Percentiles rank a stretch among this genome's conserved stretches.
Evolutionary conservation across 2,888 invertebrate species (phyloP).

Genomic region (Andrena haemorrhoa): DNA sequence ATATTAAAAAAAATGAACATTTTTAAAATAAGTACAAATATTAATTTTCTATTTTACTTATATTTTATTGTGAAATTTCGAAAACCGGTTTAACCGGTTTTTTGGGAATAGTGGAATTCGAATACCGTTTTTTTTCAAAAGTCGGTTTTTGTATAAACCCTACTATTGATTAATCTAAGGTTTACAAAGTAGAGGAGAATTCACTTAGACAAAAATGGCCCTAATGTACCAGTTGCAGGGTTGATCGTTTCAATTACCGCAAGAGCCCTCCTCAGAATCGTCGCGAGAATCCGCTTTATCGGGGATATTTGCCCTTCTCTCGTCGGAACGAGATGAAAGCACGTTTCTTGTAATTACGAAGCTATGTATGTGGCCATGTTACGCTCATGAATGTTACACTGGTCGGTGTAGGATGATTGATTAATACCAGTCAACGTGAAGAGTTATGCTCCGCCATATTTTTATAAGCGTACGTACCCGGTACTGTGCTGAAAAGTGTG

Average conservation of each 20-base stretch:
- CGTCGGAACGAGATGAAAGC: constrained; percentile 2
- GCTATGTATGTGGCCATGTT: background rate
- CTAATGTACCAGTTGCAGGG: constrained; percentile 2
- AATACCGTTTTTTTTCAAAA: no score
- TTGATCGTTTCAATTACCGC: constrained; percentile 4
- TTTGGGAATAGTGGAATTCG: no score
- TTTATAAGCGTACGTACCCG: background rate
- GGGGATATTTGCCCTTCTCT: background rate
- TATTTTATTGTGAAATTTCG: no score
- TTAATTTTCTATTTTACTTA: no score
- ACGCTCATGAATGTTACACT: background rate
- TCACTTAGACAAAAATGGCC: background rate
- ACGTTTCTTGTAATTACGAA: constrained; percentile 6
- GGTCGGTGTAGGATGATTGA: background rate
- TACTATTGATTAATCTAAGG: background rate
- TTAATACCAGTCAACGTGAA: background rate
- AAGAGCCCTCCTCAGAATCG: background rate
- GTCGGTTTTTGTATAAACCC: no score
- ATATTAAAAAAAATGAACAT: no score
- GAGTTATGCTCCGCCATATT: constrained; percentile 5
- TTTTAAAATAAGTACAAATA: no score
- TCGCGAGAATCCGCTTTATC: no score
- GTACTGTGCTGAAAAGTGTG: background rate
- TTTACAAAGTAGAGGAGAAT: background rate
- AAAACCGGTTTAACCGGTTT: no score